Evolutionary conservation across 2,797 vertebrate genomes (phyloP).

Genomic region (Nyctibius grandis): DNA sequence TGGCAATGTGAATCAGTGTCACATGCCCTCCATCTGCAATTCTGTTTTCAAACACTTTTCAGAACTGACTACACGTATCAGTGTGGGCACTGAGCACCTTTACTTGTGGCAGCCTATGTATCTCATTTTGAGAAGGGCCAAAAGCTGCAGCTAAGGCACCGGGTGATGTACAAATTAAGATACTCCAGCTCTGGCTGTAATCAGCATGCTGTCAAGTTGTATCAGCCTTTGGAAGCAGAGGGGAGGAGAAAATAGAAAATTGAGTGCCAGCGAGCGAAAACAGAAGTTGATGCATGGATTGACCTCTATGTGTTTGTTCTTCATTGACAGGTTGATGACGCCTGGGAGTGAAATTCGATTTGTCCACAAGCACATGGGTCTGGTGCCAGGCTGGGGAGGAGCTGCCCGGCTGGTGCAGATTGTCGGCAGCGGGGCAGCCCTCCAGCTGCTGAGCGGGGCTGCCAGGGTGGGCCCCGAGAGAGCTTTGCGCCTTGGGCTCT

Average conservation of each 20-base stretch:
- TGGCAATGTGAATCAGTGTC: not conserved
- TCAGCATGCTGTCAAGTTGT: not conserved
- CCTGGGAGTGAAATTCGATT: slow-evolving; percentile 88
- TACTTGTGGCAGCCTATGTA: not conserved
- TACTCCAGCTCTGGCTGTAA: not conserved
- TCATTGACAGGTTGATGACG: slow-evolving; percentile 84
- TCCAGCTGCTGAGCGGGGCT: slow-evolving; percentile 83
- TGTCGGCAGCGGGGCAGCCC: slow-evolving; percentile 79
- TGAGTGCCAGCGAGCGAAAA: not conserved
- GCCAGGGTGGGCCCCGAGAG: slow-evolving; percentile 73
- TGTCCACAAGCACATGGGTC: slow-evolving; percentile 94
- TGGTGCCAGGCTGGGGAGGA: slow-evolving; percentile 96
- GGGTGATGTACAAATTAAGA: not conserved
- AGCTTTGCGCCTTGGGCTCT: slow-evolving; percentile 79
- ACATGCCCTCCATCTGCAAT: not conserved
- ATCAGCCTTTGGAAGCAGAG: not conserved
- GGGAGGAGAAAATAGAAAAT: not conserved
- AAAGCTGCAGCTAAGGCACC: not conserved
- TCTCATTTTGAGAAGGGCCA: not conserved
- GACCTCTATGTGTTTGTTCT: slow-evolving; percentile 1
- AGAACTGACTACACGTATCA: not conserved
- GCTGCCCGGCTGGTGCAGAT: slow-evolving; percentile 81
- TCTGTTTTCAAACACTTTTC: not conserved
- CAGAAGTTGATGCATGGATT: not conserved
- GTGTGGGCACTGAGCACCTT: not conserved